A percentile compares a stretch with the other conserved stretches of the same genome.
Conservation (phyloP, 2,113 vertebrate species). For the Tapirus terrestris region DNA sequence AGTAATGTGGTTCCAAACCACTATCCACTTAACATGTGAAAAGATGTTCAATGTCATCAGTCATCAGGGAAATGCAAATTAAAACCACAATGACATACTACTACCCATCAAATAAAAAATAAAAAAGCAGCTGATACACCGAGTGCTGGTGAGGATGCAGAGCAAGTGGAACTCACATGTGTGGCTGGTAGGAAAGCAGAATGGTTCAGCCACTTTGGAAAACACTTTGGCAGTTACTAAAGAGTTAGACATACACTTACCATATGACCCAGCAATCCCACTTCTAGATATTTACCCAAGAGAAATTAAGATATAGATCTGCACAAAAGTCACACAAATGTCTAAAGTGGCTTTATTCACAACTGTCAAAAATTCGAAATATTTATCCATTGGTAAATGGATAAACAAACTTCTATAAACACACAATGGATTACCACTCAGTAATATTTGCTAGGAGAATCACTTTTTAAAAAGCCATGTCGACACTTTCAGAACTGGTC, state of each 20-base stretch:
- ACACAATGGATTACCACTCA: background rate
- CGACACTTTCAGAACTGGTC: background rate
- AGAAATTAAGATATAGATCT: background rate
- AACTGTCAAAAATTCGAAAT: background rate
- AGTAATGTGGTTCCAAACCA: background rate
- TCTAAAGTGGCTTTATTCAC: background rate
- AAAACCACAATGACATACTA: background rate
- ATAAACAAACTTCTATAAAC: background rate
- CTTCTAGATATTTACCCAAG: background rate
- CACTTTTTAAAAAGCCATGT: background rate
- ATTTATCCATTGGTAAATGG: background rate
- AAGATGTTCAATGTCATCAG: background rate
- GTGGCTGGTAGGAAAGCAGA: background rate
- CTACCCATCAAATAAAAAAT: background rate
- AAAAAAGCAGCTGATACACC: background rate
- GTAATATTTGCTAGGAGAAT: conserved; percentile 19
- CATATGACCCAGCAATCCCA: background rate
- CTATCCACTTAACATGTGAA: background rate
- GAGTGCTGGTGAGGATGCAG: background rate
- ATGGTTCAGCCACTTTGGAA: background rate
- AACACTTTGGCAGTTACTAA: background rate
- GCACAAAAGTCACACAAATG: background rate
- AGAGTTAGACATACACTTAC: background rate
- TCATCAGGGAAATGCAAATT: background rate
- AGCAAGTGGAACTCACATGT: background rate